A percentile compares a stretch with the other conserved stretches of the same genome.
Evolutionary conservation across 2,888 invertebrate species (phyloP).

Genomic region (Drosophila quinaria): DNA sequence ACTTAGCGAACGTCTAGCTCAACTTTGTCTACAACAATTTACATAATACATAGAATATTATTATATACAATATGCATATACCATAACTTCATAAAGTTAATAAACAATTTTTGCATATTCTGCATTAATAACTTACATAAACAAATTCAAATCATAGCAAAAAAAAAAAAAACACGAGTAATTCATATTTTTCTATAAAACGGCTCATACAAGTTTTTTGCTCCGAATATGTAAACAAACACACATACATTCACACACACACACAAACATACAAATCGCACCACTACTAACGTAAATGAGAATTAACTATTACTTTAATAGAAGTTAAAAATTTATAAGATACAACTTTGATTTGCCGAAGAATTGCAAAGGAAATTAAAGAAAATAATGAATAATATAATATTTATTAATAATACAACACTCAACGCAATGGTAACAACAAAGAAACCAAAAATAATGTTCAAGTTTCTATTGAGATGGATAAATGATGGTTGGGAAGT

Average conservation of each 20-base stretch:
- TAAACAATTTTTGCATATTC: conserved; percentile 48
- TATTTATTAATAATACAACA: conserved; percentile 17
- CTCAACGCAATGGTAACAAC: conserved; percentile 10
- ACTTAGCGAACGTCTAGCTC: conserved; percentile 54
- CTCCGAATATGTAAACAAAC: conserved; percentile 45
- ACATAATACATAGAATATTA: conserved; percentile 43
- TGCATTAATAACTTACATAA: conserved; percentile 35
- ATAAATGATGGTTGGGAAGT: conserved; percentile 29
- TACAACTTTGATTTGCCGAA: conserved; percentile 43
- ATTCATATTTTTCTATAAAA: conserved; percentile 73
- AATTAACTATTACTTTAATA: conserved; percentile 77
- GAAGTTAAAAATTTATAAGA: conserved; percentile 64
- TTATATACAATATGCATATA: conserved; percentile 45
- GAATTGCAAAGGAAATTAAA: conserved; percentile 14
- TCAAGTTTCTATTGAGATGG: conserved; percentile 37
- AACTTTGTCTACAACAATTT: conserved; percentile 59
- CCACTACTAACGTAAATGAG: conserved; percentile 50
- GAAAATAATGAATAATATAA: conserved; percentile 14
- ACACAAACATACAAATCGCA: conserved; percentile 46
- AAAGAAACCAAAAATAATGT: conserved; percentile 29
- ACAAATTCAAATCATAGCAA: conserved; percentile 42
- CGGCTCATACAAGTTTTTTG: conserved; percentile 71
- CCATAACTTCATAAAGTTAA: conserved; percentile 46
- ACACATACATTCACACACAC: conserved; percentile 25
- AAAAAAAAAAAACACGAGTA: conserved; percentile 18